These are phyloP conservation scores for Mungos mungo DNA, from an alignment of 2,113 vertebrate species.

Conservation along the genomic window DNA sequence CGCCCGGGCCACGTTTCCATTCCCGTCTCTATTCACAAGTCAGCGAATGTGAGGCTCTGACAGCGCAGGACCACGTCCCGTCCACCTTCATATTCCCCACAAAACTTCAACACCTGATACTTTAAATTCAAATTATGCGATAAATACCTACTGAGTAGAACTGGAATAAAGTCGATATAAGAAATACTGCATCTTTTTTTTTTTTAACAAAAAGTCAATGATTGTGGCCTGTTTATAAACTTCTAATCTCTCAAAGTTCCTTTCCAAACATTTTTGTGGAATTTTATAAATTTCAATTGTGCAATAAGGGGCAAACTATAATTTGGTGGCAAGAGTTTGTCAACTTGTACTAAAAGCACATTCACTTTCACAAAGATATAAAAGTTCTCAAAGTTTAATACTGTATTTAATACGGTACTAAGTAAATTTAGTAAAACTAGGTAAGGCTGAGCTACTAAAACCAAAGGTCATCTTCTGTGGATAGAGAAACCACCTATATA, in stretches of 20 bases:
- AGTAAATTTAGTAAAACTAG: not conserved
- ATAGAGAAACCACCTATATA: not conserved
- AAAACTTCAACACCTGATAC: not conserved
- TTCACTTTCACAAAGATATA: not conserved
- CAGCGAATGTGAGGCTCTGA: not conserved
- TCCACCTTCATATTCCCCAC: not conserved
- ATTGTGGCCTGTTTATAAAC: not conserved
- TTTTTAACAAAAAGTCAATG: not conserved
- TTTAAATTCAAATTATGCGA: not conserved
- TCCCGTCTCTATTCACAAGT: not conserved
- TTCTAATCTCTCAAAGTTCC: not conserved
- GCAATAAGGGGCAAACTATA: not conserved
- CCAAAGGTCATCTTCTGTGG: not conserved
- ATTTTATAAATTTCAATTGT: not conserved
- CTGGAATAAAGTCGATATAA: not conserved
- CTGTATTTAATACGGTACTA: not conserved
- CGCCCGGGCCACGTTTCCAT: not conserved
- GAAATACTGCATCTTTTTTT: not conserved
- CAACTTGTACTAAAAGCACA: not conserved
- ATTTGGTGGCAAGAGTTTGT: not conserved
- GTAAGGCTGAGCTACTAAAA: not conserved
- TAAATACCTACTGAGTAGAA: not conserved
- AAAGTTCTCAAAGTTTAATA: not conserved
- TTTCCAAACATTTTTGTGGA: constrained; percentile 9
- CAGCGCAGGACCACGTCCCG: not conserved